Conservation (phyloP, 2,797 vertebrate species). For the Cyprinella venusta region DNA sequence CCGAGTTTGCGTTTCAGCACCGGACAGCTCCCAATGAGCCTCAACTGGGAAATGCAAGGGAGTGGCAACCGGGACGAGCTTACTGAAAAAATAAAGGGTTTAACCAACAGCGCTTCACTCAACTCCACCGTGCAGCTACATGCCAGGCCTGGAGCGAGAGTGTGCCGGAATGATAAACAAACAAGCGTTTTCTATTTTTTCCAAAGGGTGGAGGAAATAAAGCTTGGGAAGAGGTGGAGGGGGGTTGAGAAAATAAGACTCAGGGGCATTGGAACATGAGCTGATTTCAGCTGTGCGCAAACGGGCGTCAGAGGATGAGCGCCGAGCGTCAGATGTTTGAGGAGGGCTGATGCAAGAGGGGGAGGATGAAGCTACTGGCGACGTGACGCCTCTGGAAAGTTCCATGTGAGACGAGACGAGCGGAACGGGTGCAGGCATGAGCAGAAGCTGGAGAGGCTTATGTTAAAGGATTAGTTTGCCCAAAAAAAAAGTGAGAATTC, state of each 20-base stretch:
- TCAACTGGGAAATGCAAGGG: conserved; percentile 47
- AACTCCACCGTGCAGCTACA: conserved; percentile 68
- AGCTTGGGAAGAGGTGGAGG: conserved; percentile 45
- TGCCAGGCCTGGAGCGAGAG: conserved; percentile 76
- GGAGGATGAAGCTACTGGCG: conserved; percentile 22
- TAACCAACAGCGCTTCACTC: conserved; percentile 46
- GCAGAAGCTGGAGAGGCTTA: conserved; percentile 2
- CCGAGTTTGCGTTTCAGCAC: conserved; percentile 53
- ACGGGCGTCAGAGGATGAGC: conserved; percentile 76
- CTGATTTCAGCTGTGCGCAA: conserved; percentile 76
- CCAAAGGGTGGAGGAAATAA: conserved; percentile 43
- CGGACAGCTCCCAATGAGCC: conserved; percentile 51
- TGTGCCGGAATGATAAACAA: conserved; percentile 78
- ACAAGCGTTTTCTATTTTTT: conserved; percentile 63
- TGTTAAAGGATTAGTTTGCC: conserved; percentile 49
- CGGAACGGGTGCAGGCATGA: not conserved
- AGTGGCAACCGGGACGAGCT: conserved; percentile 34
- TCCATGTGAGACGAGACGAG: conserved; percentile 24
- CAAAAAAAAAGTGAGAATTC: not conserved
- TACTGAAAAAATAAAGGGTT: conserved; percentile 37
- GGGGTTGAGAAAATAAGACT: conserved; percentile 71
- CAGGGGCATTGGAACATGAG: conserved; percentile 73
- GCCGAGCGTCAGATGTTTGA: conserved; percentile 48
- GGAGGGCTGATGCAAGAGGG: conserved; percentile 48
- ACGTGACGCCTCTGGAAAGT: conserved; percentile 34